Percentiles rank a stretch among this genome's conserved stretches.
These are phyloP conservation scores for Phoenicopterus ruber DNA, from an alignment of 2,113 vertebrate species.

Conservation along the genomic window DNA sequence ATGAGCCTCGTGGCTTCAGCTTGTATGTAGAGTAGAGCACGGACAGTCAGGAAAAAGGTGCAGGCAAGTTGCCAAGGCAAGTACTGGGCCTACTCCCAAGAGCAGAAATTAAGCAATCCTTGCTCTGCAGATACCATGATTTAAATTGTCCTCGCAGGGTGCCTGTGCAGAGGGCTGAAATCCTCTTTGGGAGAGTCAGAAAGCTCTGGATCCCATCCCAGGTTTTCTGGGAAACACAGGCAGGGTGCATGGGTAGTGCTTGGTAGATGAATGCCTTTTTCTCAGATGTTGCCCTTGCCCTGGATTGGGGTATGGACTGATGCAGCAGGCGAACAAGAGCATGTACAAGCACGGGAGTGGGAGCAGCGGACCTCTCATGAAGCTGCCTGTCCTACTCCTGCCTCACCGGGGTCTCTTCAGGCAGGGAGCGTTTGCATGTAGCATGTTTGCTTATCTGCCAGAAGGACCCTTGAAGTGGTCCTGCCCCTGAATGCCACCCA, in stretches of 20 bases:
- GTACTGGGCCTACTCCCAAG: background rate
- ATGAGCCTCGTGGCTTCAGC: background rate
- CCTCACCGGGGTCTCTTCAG: background rate
- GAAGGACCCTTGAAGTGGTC: background rate
- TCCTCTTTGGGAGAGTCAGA: background rate
- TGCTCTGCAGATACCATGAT: background rate
- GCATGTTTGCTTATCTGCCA: accelerated
- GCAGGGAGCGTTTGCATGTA: accelerated
- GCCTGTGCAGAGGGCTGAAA: background rate
- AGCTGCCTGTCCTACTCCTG: background rate
- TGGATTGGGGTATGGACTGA: background rate
- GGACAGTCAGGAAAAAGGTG: background rate
- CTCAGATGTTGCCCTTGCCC: accelerated
- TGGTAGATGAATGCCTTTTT: background rate
- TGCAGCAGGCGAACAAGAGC: accelerated
- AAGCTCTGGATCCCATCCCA: background rate
- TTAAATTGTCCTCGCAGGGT: background rate
- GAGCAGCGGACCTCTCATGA: accelerated
- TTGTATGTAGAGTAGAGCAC: background rate
- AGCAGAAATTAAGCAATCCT: background rate
- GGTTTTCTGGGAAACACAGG: background rate
- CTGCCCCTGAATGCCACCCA: background rate
- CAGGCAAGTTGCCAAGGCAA: background rate
- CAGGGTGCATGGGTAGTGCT: background rate
- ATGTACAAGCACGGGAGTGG: accelerated